Evolutionary conservation across 2,113 vertebrate genomes (phyloP).

Genomic region (Irena cyanogastra): DNA sequence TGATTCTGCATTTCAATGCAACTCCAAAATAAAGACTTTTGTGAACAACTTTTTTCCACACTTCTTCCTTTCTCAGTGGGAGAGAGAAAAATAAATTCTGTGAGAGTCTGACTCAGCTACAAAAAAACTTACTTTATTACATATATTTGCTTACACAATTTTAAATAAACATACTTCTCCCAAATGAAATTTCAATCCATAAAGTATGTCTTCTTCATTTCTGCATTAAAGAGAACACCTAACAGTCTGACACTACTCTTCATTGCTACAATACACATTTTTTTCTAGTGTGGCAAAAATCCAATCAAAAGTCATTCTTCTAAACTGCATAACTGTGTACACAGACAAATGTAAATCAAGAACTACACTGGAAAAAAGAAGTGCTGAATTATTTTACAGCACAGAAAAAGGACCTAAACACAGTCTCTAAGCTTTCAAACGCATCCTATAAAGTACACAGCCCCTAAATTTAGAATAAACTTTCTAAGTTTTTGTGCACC

Average conservation of each 20-base stretch:
- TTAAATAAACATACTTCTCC: not conserved
- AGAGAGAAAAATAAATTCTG: not conserved
- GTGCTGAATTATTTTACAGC: not conserved
- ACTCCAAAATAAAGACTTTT: not conserved
- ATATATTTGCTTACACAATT: not conserved
- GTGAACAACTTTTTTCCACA: not conserved
- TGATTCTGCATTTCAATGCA: not conserved
- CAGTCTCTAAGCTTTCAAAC: not conserved
- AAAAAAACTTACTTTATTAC: not conserved
- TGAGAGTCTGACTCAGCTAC: not conserved
- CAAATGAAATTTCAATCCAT: not conserved
- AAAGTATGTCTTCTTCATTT: not conserved
- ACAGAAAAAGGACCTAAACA: not conserved
- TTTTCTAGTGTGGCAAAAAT: not conserved
- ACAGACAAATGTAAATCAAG: not conserved
- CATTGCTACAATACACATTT: not conserved
- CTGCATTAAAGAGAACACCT: not conserved
- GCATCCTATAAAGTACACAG: not conserved
- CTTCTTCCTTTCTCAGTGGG: not conserved
- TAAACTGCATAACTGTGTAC: not conserved
- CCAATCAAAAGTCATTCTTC: not conserved
- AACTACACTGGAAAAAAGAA: not conserved
- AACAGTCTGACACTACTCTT: not conserved
- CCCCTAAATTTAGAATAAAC: accelerated
- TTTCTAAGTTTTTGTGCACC: not conserved